Base-by-base conservation (phyloP, 2,113 vertebrate species). In the Etheostoma spectabile region DNA sequence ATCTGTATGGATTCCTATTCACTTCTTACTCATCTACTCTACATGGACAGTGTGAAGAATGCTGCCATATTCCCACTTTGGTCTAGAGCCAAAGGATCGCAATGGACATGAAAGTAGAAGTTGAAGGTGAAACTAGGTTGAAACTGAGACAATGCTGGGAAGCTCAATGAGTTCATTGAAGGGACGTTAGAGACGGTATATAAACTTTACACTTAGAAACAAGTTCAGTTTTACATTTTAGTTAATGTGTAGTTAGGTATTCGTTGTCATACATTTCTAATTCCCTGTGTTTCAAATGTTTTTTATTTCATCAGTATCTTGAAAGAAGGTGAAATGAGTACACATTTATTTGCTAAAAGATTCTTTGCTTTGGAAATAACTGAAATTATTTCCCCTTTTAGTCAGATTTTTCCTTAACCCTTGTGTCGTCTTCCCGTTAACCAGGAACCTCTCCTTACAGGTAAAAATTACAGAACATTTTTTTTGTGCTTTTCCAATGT, bases 21-120 rank as follows among this genome's bases (percentile, higher is more conserved):
- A 72, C 5, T 22, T 14, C 14, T 24, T 42, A 42, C 61, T 66
- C 49, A 55, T 64, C 59, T 53, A 18, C 61, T 64, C 46, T 53
- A 18, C 61, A 66, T 24, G 24, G 15, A 68, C 14, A 7, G 16
- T 10, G 65, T n/a, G 66, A 68, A n/a, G 3, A n/a, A n/a, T 21
- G 65, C 45, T 42, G 46, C 53, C 60, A 53, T 38, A 15, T 57
- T 60, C 30, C 15, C 38, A 56, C 51, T 75, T 67, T 68, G 52
- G 60, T 79, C 56, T 51, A 5, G 2, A 35, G 74, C 81, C 73
- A 83, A 49, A 27, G 18, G 46, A 66, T 67, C 62, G 57, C 8
- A 22, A 38, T 62, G 78, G 19, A 52, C 57, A 59, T 60, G 60
- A 46, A 74, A 22, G 74, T 30, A 46, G 19, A 53, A 16, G 53